Conservation (phyloP, 2,888 invertebrate species). For the Latrodectus elegans region DNA sequence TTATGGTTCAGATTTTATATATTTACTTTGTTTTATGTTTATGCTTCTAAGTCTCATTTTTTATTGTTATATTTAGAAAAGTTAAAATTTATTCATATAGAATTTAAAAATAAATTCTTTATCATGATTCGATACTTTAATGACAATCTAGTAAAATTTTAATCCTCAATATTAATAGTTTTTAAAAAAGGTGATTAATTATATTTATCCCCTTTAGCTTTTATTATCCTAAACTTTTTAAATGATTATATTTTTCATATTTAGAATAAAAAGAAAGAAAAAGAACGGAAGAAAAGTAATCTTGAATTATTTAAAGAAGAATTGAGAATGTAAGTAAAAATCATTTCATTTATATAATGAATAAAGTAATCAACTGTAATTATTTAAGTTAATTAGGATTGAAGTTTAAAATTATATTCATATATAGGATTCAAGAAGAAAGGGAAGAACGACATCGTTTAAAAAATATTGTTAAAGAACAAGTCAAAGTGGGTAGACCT, state of each 20-base stretch:
- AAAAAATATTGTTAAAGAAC: conserved; percentile 82
- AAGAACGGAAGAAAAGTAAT: conserved; percentile 95
- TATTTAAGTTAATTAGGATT: not conserved
- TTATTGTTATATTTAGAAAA: too few species aligned
- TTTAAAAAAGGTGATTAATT: not conserved
- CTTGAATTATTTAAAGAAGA: conserved; percentile 99
- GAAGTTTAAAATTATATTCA: not conserved
- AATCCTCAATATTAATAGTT: not conserved
- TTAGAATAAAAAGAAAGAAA: conserved; percentile 80
- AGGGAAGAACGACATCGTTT: conserved; percentile 95
- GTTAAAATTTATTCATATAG: too few species aligned
- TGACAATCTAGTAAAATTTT: not conserved
- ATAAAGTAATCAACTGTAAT: not conserved
- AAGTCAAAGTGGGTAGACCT: conserved; percentile 62
- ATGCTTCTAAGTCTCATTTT: too few species aligned
- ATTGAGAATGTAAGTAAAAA: conserved; percentile 85
- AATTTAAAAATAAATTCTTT: too few species aligned
- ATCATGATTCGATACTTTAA: too few species aligned
- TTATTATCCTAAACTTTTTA: not conserved
- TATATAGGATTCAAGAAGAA: conserved; percentile 93
- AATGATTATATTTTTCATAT: conserved; percentile 7
- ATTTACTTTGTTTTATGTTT: too few species aligned
- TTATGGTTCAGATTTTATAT: too few species aligned
- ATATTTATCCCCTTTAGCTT: not conserved
- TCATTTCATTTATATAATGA: conserved; percentile 28